A percentile compares a stretch with the other conserved stretches of the same genome.
Conservation (phyloP, 2,113 vertebrate species). For the Plestiodon gilberti region DNA sequence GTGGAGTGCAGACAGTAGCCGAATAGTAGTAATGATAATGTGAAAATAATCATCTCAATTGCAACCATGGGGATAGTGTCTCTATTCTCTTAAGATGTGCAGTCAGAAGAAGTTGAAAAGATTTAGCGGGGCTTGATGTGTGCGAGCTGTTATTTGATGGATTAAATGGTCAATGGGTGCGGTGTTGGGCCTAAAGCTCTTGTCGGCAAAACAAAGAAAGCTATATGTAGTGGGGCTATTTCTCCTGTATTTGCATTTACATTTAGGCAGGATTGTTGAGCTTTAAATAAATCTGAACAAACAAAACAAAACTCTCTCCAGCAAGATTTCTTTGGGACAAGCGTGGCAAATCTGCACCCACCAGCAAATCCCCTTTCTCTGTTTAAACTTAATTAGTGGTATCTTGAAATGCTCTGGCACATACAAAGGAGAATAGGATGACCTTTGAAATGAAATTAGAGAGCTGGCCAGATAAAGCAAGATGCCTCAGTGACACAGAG, state of each 20-base stretch:
- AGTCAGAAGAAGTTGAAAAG: neutral
- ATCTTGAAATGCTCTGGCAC: conserved; percentile 19
- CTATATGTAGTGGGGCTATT: neutral
- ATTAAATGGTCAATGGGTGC: neutral
- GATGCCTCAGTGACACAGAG: neutral
- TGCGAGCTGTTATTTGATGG: neutral
- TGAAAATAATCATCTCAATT: neutral
- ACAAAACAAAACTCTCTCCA: conserved; percentile 6
- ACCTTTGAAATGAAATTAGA: conserved; percentile 29
- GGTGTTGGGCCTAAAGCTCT: neutral
- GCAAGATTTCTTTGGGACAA: neutral
- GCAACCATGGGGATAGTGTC: neutral
- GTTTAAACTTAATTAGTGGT: conserved; percentile 29
- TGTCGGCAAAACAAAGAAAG: neutral
- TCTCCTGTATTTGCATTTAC: neutral
- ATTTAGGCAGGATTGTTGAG: neutral
- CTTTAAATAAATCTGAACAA: conserved; percentile 11
- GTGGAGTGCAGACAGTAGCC: neutral
- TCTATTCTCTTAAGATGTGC: neutral
- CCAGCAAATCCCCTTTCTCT: conserved; percentile 13
- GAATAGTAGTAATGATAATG: too few species aligned
- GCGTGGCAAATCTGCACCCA: neutral
- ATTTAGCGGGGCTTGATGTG: neutral
- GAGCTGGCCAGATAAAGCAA: conserved; percentile 12
- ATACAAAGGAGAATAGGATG: conserved; percentile 17